phyloP scores from a whole-genome alignment of 2,113 vertebrate genomes.

The Proteles cristata region DNA sequence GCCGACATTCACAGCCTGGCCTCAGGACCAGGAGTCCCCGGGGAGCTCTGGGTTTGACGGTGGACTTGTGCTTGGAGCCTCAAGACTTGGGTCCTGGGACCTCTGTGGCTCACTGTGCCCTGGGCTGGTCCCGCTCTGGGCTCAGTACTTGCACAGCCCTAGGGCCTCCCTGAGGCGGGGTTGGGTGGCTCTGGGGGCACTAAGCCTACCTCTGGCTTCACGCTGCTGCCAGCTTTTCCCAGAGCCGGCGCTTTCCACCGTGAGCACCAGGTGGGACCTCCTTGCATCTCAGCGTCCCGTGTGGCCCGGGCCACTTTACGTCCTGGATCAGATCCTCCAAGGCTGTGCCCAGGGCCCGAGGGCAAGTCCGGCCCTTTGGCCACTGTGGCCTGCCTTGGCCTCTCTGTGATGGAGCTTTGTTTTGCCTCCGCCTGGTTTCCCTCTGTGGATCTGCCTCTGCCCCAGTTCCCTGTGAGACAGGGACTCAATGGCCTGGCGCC shows the following conservation, averaged over 20 bases:
- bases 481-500: neutral
- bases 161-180: neutral
- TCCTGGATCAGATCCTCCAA: neutral
- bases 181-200: neutral
- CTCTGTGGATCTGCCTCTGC: neutral
- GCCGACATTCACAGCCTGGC: neutral
- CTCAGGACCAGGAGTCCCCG: neutral
- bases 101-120: neutral
- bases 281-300: neutral
- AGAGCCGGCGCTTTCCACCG: neutral
- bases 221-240: neutral
- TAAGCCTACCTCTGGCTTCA: neutral
- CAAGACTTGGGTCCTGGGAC: neutral
- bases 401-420: neutral
- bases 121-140: neutral
- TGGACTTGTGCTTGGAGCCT: neutral
- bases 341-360: accelerated
- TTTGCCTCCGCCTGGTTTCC: neutral
- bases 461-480: neutral
- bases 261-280: neutral
- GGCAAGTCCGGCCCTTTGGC: neutral
- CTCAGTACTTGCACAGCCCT: neutral
- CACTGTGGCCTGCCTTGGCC: neutral
- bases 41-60: neutral
- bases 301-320: accelerated